Evolutionary conservation across 2,888 invertebrate genomes (phyloP), one percentile per base, ranked within the genome.

Genomic region (Xanthorhoe spadicearia): DNA sequence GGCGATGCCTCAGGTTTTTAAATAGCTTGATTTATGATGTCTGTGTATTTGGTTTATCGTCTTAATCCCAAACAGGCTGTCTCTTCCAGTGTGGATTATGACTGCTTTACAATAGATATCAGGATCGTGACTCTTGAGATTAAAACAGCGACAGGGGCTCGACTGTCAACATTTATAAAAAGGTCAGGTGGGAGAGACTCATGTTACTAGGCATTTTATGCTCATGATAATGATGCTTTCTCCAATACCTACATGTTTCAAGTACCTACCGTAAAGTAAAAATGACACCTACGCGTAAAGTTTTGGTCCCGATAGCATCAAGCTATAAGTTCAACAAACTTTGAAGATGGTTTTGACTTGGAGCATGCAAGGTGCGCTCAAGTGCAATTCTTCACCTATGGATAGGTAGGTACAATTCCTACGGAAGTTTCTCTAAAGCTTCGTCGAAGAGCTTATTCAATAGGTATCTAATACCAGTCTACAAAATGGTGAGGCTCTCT

Each of bases 291-390:
- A 15, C 15, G 15, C 15, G 1, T 15, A n/a, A 43, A 43, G 0
- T 48, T 48, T 13, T 15, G 8, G 8, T 17, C 17, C 48, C 15
- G 48, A 17, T 48, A 48, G 48, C 15, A 48, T 48, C 15, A 48
- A 48, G 17, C 48, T 48, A 48, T 32, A 52, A 52, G 46, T 53
- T 54, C 32, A 46, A 61, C 53, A 54, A 32, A 61, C 61, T 61
- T 61, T 32, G 35, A 32, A 61, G 61, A 48, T 57, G 46, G 46
- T n/a, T 17, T 57, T 28, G 43, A 18, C 55, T 48, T 15, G 2
- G 48, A 48, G 43, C n/a, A 59, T 59, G 50, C 38, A 50, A 19
- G 52, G 43, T 60, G 52, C 38, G 43, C 43, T 50, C 19, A 51
- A 18, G 8, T 32, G 32, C 32, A 7, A 32, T 32, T 18, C 48